Base-by-base conservation (phyloP, 2,113 vertebrate genomes). In the Cheilinus undulatus region DNA sequence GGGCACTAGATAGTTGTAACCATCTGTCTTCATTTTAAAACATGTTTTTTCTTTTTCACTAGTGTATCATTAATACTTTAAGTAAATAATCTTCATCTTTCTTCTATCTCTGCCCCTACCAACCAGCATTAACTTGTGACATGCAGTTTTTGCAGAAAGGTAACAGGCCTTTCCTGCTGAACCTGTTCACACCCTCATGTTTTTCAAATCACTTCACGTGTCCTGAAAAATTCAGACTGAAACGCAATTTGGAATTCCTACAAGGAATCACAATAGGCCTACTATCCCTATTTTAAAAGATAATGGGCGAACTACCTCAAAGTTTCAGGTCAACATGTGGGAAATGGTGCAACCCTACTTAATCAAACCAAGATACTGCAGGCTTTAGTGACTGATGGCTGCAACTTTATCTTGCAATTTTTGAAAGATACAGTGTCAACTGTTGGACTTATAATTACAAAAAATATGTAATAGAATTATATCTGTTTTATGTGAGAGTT, bases 141-240 rank as follows among this genome's bases (percentile, higher is more conserved):
- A 1, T 51, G 11, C 13, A 3, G 30, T 7, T 30, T 45, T 10
- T 42, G 27, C 17, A 53, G 20, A 69, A 2, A 30, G 10, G n/a
- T 34, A 10, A 5, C 72, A 49, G 43, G 73, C 1, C 23, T 73
- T 42, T 76, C 88, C 67, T 52, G 88, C 50, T 8, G 9, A 69
- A 88, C 88, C 82, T 51, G 88, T 85, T 81, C 0, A 13, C 51
- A 11, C 42, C 9, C 11, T 3, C 22, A 58, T 9, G 26, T 56
- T 63, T 46, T 20, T 17, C 54, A 11, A 58, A 61, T 52, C 43
- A 34, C 4, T 48, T 6, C 22, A 52, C 30, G 9, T 9, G 6
- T 28, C 3, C 40, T 71, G 27, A 14, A 15, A 12, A 13, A 5
- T 12, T 4, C 17, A 15, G 28, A 17, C 24, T 46, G n/a, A 45